A percentile compares a stretch with the other conserved stretches of the same genome.
Evolutionary conservation across 2,797 vertebrate genomes (phyloP).

Genomic region (Taenioides sp.): DNA sequence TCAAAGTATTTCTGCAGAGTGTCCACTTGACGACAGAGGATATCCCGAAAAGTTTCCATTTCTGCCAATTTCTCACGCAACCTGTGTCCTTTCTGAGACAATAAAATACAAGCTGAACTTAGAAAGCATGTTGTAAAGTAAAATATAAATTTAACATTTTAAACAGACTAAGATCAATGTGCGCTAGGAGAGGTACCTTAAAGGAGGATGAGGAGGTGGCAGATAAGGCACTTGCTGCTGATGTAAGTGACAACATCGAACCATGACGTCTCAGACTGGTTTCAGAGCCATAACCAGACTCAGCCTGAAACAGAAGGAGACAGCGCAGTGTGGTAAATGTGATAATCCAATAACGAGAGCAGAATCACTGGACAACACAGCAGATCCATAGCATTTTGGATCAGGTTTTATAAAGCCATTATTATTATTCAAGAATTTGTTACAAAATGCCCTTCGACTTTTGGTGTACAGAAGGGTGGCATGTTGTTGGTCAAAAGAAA

Average conservation of each 20-base stretch:
- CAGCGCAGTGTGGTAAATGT: not conserved
- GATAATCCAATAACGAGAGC: not conserved
- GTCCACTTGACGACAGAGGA: conserved; percentile 95
- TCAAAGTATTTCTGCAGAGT: conserved; percentile 96
- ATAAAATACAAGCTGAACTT: not conserved
- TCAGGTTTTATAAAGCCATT: too few species aligned
- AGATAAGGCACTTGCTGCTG: conserved; percentile 93
- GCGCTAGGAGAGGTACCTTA: conserved; percentile 79
- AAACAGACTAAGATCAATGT: not conserved
- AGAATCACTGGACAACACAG: not conserved
- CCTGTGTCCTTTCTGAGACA: conserved; percentile 88
- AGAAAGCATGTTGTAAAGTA: not conserved
- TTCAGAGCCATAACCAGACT: conserved; percentile 97
- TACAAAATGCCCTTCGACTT: not conserved
- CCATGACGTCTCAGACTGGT: conserved; percentile 96
- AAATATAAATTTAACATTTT: not conserved
- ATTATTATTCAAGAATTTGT: not conserved
- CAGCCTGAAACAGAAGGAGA: conserved; percentile 75
- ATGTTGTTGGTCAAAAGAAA: not conserved
- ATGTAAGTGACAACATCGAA: conserved; percentile 95
- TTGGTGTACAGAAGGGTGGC: conserved; percentile 14
- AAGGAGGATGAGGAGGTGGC: conserved; percentile 95
- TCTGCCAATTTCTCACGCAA: conserved; percentile 95
- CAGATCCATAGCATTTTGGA: not conserved
- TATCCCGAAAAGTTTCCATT: conserved; percentile 98